Conservation (phyloP, 2,113 vertebrate species). For the human region GRCh38 chrX:19602001-19602500, state of each 20-base stretch:
- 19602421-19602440: not conserved
- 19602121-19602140: not conserved
- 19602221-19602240: not conserved
- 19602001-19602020: not conserved
- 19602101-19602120: not conserved
- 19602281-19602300: conserved; percentile 8
- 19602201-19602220: not conserved
- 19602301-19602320: not conserved
- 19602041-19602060: not conserved
- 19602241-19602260: not conserved
- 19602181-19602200: not conserved
- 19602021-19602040: not conserved
- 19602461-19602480: not conserved
- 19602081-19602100: not conserved
- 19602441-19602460: not conserved
- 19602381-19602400: not conserved
- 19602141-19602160: not conserved
- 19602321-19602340: not conserved
- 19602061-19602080: not conserved
- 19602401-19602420: not conserved
- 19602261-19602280: not conserved
- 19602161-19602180: not conserved
- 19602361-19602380: not conserved
- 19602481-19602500: not conserved
- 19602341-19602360: not conserved